Percentiles rank a stretch among this genome's conserved stretches.
phyloP scores from a whole-genome alignment of 2,888 invertebrate genomes.

The Drosophila robusta region DNA sequence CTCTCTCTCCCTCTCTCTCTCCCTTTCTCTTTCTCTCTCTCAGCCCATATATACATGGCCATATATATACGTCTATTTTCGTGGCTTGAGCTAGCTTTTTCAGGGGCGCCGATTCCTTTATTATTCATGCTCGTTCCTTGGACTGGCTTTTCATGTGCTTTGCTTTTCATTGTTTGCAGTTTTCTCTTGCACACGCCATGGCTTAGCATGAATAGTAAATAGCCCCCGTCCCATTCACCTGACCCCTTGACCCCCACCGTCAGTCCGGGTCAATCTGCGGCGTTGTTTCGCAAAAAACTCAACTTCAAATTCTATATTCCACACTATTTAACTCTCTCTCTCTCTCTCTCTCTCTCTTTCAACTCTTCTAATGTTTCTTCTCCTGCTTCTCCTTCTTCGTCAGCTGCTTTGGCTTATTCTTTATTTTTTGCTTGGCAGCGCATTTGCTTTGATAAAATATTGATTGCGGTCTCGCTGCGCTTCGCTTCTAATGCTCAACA shows the following conservation, averaged over 20 bases:
- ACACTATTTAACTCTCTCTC: not conserved
- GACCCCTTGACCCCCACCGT: not conserved
- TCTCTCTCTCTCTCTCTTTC: not conserved
- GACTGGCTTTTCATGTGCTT: conserved; percentile 65
- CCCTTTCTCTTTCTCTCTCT: not conserved
- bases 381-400: not conserved
- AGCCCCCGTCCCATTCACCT: conserved; percentile 22
- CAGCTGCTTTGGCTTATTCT: conserved; percentile 10
- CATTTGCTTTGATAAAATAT: conserved; percentile 75
- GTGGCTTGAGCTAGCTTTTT: conserved; percentile 62
- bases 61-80: conserved; percentile 14
- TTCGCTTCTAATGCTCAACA: conserved; percentile 60
- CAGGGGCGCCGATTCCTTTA: conserved; percentile 71
- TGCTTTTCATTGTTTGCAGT: conserved; percentile 72
- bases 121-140: conserved; percentile 65
- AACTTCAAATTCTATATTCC: conserved; percentile 36
- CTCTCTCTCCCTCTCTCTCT: not conserved
- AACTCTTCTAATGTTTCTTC: not conserved
- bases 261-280: conserved; percentile 34
- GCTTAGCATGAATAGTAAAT: conserved; percentile 78
- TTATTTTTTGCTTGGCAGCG: conserved; percentile 32
- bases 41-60: not conserved
- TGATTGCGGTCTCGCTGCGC: conserved; percentile 67
- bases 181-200: conserved; percentile 72
- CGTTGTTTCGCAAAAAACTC: conserved; percentile 34